Base-by-base conservation (phyloP, 2,113 vertebrate genomes). In the Macroglossus sobrinus region DNA sequence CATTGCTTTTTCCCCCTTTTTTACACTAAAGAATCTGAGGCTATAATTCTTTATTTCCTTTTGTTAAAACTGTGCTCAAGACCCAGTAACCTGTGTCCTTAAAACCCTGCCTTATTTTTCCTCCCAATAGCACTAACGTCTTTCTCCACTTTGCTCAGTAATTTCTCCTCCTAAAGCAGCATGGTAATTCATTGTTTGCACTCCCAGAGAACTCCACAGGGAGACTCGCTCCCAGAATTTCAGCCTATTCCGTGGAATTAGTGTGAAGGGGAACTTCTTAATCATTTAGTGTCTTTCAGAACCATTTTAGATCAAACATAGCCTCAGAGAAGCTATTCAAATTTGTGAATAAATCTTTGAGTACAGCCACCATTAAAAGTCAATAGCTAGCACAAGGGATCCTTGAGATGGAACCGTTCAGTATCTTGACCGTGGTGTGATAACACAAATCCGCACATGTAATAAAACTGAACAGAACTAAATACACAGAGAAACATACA, bases 21-120 rank as follows among this genome's bases (percentile, higher is more conserved):
- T 63, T 16, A 68, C 53, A 43, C 76, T 35, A 45, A 97, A 88
- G 76, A 94, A 96, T 91, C 38, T 68, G 40, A 92, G 30, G 33
- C 66, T 82, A 2, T 57, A 84, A 88, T 78, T 96, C 92, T 85
- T 88, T 66, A 91, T 26, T 71, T 82, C 69, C 80, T 93, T 91
- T 84, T 92, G 40, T 75, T 93, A 75, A 95, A 89, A 76, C 18
- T 69, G 30, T 79, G 59, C n/a, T 53, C 64, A 87, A 88, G 76
- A 33, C 38, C 47, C 69, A 75, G 59, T 89, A 91, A 91, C 86
- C 33, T 68, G 35, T 64, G 45, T 66, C 84, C 38, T 92, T 68
- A 87, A 82, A 82, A 2, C 28, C 21, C 63, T 75, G 33, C 2
- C 47, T 92, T 69, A 66, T 50, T 93, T 43, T 81, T 79, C 21